A percentile compares a stretch with the other conserved stretches of the same genome.
These are phyloP conservation scores for Podotricha telesiphe DNA, from an alignment of 2,888 invertebrate genomes.

Conservation along the genomic window DNA sequence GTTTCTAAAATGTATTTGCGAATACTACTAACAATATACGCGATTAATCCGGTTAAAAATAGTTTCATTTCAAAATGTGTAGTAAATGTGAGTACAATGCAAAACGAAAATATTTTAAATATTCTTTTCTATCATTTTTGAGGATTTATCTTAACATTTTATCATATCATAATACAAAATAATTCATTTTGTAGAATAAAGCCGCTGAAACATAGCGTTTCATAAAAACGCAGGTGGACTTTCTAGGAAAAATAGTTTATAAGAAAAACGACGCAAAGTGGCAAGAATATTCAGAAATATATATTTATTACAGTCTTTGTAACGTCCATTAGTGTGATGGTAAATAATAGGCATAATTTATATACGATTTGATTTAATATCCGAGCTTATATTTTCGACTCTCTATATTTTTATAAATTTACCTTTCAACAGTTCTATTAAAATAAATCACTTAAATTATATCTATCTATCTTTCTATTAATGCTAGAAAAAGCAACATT, in stretches of 20 bases:
- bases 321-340: constrained; percentile 17
- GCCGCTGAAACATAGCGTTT: not conserved
- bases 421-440: not conserved
- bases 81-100: too few relatives aligned
- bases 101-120: too few relatives aligned
- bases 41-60: too few relatives aligned
- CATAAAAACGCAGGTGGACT: constrained; percentile 14
- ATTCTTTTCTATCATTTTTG: too few relatives aligned
- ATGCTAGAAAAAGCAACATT: too few relatives aligned
- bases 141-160: too few relatives aligned
- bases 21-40: too few relatives aligned
- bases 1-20: too few relatives aligned
- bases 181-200: not conserved
- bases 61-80: too few relatives aligned
- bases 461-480: too few relatives aligned
- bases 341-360: constrained; percentile 20
- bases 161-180: too few relatives aligned
- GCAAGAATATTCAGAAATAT: constrained; percentile 22
- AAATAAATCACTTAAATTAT: too few relatives aligned
- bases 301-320: constrained; percentile 27
- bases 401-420: not conserved
- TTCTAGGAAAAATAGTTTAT: constrained; percentile 13
- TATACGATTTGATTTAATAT: constrained; percentile 2
- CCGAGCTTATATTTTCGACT: not conserved
- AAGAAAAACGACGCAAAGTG: constrained; percentile 23